These are phyloP conservation scores for Sipha flava DNA, from an alignment of 1,140 invertebrate genomes.

Conservation along the genomic window DNA sequence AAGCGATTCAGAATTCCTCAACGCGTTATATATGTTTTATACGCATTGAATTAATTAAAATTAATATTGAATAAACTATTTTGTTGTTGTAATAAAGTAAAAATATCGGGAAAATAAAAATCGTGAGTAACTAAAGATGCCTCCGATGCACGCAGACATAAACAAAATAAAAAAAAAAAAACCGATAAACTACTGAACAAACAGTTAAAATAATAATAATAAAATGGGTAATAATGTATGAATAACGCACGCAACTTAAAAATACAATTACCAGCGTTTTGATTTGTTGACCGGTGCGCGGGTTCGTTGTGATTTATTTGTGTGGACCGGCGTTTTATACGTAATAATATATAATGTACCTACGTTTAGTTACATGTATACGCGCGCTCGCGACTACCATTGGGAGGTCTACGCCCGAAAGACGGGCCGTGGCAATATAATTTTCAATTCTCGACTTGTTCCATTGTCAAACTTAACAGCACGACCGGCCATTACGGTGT, in stretches of 20 bases:
- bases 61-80: neutral
- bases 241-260: neutral
- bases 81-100: neutral
- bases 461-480: neutral
- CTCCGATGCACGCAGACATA: neutral
- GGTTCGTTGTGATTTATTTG: constrained; percentile 14
- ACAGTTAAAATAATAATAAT: neutral
- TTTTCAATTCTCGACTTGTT: constrained; percentile 26
- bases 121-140: too few species aligned
- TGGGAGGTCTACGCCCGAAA: neutral
- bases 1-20: too few species aligned
- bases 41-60: neutral
- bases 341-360: neutral
- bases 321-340: neutral
- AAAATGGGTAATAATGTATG: neutral
- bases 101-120: neutral
- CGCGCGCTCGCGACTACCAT: neutral
- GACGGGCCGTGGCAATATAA: neutral
- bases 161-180: neutral
- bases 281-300: neutral
- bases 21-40: too few species aligned
- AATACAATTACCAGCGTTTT: constrained; percentile 26
- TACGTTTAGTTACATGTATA: neutral
- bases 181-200: constrained; percentile 7
- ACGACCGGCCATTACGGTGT: neutral